A percentile compares a stretch with the other conserved stretches of the same genome.
Evolutionary conservation across 1,140 invertebrate species (phyloP).

Genomic region (Papilio xuthus): DNA sequence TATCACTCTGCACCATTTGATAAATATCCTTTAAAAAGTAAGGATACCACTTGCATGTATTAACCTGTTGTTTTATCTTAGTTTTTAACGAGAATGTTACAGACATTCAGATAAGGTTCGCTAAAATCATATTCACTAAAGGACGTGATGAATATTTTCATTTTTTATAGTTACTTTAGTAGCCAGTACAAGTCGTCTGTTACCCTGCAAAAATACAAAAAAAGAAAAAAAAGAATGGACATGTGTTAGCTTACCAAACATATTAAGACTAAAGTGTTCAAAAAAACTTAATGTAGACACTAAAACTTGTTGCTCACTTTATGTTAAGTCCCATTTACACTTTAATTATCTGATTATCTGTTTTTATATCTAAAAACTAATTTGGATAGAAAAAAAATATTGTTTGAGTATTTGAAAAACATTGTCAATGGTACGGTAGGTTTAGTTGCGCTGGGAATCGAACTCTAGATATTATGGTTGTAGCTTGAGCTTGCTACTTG

Average conservation of each 20-base stretch:
- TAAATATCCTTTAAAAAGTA: conserved; percentile 10
- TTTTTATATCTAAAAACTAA: not conserved
- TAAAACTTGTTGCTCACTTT: not conserved
- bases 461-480: not conserved
- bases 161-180: not conserved
- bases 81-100: not conserved
- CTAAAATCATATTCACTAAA: not conserved
- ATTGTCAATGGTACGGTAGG: no score
- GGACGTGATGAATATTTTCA: not conserved
- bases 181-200: not conserved
- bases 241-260: not conserved
- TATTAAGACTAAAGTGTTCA: not conserved
- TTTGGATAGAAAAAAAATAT: not conserved
- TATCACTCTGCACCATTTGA: not conserved
- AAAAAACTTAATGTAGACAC: not conserved
- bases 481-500: not conserved
- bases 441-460: no score
- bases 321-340: not conserved
- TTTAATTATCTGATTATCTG: no score
- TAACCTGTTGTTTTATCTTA: not conserved
- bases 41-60: not conserved
- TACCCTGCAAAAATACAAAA: not conserved
- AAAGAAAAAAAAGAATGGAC: not conserved
- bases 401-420: no score
- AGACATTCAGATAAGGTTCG: not conserved